A percentile compares a stretch with the other conserved stretches of the same genome.
Evolutionary conservation across 2,797 vertebrate genomes (phyloP).

Genomic region (Otus scops): DNA sequence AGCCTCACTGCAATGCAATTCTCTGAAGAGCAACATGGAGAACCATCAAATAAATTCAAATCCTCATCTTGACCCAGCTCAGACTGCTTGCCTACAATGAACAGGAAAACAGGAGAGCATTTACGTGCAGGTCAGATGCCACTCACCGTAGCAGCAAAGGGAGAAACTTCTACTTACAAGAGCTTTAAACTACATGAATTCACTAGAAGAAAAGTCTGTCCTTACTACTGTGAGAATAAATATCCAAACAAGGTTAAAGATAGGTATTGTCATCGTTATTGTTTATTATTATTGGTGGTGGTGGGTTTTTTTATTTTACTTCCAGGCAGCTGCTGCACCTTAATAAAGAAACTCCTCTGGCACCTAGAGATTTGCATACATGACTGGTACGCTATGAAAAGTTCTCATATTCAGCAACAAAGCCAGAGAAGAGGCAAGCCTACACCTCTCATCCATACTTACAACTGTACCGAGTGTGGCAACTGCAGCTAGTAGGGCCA

Average conservation of each 20-base stretch:
- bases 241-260: not conserved
- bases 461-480: accelerated
- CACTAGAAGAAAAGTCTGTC: not conserved
- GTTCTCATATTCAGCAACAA: not conserved
- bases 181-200: not conserved
- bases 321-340: not conserved
- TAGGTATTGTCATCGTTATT: no score
- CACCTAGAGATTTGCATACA: not conserved
- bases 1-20: not conserved
- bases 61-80: not conserved
- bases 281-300: not conserved
- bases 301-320: not conserved
- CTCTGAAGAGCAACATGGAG: not conserved
- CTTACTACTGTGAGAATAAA: not conserved
- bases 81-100: not conserved
- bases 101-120: not conserved
- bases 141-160: not conserved
- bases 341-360: not conserved
- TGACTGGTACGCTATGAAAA: not conserved
- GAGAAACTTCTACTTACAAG: not conserved
- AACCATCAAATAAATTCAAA: not conserved
- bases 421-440: not conserved
- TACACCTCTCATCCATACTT: not conserved
- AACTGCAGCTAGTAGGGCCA: not conserved
- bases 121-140: not conserved